A percentile compares a stretch with the other conserved stretches of the same genome.
These are phyloP conservation scores for Drosophila sucinea DNA, from an alignment of 1,140 invertebrate genomes.

Conservation along the genomic window DNA sequence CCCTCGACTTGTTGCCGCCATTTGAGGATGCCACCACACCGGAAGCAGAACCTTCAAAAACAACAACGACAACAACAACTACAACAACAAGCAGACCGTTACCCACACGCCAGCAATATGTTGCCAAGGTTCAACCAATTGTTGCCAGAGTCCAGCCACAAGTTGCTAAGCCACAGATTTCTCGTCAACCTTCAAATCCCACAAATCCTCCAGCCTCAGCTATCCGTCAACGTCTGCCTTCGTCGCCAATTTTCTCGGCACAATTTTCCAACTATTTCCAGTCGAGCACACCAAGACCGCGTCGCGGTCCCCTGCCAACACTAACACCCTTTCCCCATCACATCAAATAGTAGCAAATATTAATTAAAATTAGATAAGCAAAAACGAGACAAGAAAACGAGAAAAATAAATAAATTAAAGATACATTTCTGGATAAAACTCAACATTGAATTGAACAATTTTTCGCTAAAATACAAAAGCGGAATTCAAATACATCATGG, in stretches of 20 bases:
- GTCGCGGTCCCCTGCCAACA: conserved; percentile 66
- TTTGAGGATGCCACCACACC: conserved; percentile 47
- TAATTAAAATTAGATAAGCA: conserved; percentile 61
- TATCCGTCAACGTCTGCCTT: conserved; percentile 19
- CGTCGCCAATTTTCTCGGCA: conserved; percentile 27
- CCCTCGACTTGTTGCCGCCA: conserved; percentile 62
- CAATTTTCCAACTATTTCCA: conserved; percentile 63
- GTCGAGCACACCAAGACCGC: conserved; percentile 59
- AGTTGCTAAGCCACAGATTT: conserved; percentile 15
- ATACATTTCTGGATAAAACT: not conserved
- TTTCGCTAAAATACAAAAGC: conserved; percentile 8
- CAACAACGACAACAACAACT: not conserved
- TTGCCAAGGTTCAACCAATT: conserved; percentile 3
- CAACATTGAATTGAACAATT: not conserved
- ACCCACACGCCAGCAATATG: not conserved
- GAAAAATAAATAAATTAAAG: conserved; percentile 9
- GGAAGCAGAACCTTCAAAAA: conserved; percentile 16
- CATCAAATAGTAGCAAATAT: conserved; percentile 54
- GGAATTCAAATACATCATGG: conserved; percentile 39
- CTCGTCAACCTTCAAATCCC: not conserved
- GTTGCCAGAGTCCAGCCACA: conserved; percentile 16
- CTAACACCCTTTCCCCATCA: conserved; percentile 67
- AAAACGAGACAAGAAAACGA: conserved; percentile 22
- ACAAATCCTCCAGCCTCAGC: not conserved
- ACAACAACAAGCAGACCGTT: not conserved